Evolutionary conservation across 2,888 invertebrate genomes (phyloP), one percentile per base, ranked within the genome.

Genomic region (Hedychridium roseum): DNA sequence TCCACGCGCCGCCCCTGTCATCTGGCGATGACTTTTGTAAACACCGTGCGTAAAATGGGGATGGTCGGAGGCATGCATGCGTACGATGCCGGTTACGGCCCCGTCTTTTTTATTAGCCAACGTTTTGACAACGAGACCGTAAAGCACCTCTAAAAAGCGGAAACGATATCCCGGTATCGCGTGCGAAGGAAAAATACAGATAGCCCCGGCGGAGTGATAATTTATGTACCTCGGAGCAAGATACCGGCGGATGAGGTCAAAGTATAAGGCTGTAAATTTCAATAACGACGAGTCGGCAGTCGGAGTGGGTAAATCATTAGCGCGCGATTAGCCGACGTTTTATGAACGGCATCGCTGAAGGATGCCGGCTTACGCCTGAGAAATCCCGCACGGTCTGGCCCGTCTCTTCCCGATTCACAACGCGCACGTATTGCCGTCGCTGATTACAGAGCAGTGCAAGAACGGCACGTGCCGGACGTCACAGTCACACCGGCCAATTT

Each of bases 11-110:
- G 60, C 67, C 69, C 67, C 57, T 64, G 76, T 76, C 74, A 74
- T 76, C 78, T 78, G 76, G 61, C 66, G 70, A 72, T 78, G 78
- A 78, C 78, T 78, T 77, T 73, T 65, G 75, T 76, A 74, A 78
- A 77, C 74, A 77, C 31, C 32, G 30, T 14, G 43, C 23, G 35
- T 37, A 43, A 40, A 45, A 37, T 31, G 21, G 31, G 35, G 44
- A 51, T 34, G 48, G 47, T 39, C 45, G 44, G 28, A 36, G 46
- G 43, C 42, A 49, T 47, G 47, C 43, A n/a, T n/a, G n/a, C n/a
- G n/a, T n/a, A n/a, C n/a, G n/a, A n/a, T n/a, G n/a, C n/a, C n/a
- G n/a, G n/a, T n/a, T n/a, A n/a, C n/a, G n/a, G n/a, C n/a, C n/a
- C n/a, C n/a, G n/a, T n/a, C n/a, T n/a, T n/a, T n/a, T n/a, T n/a